These are phyloP conservation scores for Lathamus discolor DNA, from an alignment of 2,113 vertebrate species.

Conservation along the genomic window DNA sequence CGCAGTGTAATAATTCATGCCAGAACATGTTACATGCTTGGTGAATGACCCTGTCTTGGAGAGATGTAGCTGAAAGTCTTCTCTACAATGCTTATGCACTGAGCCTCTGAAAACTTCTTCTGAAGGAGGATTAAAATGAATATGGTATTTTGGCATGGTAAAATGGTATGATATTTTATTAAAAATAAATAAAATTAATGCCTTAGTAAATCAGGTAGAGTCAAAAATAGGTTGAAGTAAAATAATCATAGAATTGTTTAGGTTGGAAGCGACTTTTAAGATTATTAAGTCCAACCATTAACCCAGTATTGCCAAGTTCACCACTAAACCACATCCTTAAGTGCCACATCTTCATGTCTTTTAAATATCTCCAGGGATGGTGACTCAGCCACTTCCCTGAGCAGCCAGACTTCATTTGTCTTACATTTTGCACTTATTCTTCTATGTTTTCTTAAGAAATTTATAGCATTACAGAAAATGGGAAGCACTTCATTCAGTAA, in stretches of 20 bases:
- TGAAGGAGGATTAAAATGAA: background rate
- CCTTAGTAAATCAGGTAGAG: background rate
- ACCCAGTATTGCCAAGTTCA: background rate
- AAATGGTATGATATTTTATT: background rate
- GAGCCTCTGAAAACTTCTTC: background rate
- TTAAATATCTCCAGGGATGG: background rate
- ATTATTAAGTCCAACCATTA: background rate
- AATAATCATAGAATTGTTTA: background rate
- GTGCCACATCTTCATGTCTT: background rate
- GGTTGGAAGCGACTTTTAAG: background rate
- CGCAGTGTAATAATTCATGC: background rate
- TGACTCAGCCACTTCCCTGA: background rate
- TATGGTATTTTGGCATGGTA: background rate
- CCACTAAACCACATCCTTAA: background rate
- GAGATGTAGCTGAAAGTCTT: background rate
- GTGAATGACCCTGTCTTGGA: background rate
- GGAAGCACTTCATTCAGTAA: background rate
- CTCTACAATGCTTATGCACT: background rate
- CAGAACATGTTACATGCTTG: background rate
- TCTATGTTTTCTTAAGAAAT: background rate
- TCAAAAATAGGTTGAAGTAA: slow-evolving; percentile 9
- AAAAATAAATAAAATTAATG: background rate
- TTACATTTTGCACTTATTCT: background rate
- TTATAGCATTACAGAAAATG: background rate
- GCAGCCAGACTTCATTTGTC: background rate